phyloP scores from a whole-genome alignment of 2,113 vertebrate species.

The Microcebus ravelobensis region DNA sequence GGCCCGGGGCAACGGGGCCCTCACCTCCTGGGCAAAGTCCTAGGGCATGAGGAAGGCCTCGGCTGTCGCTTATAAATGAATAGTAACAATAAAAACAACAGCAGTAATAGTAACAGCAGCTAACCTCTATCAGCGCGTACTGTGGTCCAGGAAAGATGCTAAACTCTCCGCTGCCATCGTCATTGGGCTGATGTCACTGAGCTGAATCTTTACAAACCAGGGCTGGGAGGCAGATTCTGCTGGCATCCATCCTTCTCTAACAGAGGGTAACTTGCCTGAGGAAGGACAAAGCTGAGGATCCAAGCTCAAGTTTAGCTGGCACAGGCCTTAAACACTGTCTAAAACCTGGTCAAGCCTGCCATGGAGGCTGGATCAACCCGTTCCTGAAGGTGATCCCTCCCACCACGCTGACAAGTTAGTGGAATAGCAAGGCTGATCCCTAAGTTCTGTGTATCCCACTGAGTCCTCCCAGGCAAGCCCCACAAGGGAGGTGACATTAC shows the following conservation, averaged over 20 bases:
- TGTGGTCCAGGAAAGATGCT: not conserved
- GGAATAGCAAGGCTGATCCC: not conserved
- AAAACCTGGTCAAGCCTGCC: not conserved
- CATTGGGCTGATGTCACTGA: no score
- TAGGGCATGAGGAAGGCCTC: not conserved
- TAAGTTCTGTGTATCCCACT: accelerated
- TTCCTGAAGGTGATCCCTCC: not conserved
- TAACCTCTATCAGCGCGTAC: not conserved
- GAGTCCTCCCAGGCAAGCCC: not conserved
- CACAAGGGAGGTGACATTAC: not conserved
- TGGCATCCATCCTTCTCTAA: not conserved
- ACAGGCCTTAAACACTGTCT: not conserved
- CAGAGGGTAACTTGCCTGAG: not conserved
- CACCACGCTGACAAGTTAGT: accelerated
- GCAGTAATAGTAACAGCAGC: not conserved
- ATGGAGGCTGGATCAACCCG: accelerated
- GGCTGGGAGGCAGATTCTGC: not conserved
- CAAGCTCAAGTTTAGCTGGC: not conserved
- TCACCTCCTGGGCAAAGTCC: not conserved
- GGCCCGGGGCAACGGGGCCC: not conserved
- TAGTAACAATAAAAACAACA: accelerated
- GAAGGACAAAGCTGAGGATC: not conserved
- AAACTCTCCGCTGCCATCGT: accelerated
- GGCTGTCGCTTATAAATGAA: not conserved
- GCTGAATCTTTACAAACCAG: no score